A percentile compares a stretch with the other conserved stretches of the same genome.
phyloP scores from a whole-genome alignment of 2,797 vertebrate genomes.

The Enteromius treurensis region DNA sequence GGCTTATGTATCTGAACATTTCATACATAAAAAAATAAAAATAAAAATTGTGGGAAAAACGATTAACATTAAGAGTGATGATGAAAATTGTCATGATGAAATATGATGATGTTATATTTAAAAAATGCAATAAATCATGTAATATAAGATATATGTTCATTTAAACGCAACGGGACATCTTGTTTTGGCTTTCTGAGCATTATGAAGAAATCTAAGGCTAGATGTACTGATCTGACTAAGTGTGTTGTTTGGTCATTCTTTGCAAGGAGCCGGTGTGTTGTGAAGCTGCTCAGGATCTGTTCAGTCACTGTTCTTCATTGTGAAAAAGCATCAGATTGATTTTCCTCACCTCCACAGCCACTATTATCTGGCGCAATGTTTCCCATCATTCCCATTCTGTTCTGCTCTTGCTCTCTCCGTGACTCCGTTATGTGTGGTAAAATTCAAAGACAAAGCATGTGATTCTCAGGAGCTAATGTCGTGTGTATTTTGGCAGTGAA shows the following conservation, averaged over 20 bases:
- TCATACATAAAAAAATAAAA: neutral
- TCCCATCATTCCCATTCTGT: neutral
- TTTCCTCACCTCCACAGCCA: neutral
- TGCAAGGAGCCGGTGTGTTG: neutral
- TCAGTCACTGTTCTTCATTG: neutral
- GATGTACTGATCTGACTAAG: neutral
- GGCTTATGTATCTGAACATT: neutral
- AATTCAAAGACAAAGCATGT: neutral
- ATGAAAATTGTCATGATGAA: neutral
- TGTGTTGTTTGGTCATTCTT: neutral
- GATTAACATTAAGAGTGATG: neutral
- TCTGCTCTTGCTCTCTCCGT: no score
- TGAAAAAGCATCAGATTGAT: conserved; percentile 11
- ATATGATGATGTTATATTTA: neutral
- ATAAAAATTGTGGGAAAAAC: neutral
- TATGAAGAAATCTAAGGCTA: neutral
- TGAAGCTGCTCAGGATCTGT: neutral
- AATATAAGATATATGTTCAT: neutral
- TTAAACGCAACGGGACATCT: neutral
- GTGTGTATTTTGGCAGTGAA: neutral
- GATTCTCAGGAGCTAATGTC: neutral
- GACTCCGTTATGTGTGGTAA: neutral
- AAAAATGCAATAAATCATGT: neutral
- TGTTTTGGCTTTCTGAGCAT: neutral
- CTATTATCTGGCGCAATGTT: neutral